A percentile compares a stretch with the other conserved stretches of the same genome.
Evolutionary conservation across 2,888 invertebrate genomes (phyloP).

Genomic region (Thera obeliscata): DNA sequence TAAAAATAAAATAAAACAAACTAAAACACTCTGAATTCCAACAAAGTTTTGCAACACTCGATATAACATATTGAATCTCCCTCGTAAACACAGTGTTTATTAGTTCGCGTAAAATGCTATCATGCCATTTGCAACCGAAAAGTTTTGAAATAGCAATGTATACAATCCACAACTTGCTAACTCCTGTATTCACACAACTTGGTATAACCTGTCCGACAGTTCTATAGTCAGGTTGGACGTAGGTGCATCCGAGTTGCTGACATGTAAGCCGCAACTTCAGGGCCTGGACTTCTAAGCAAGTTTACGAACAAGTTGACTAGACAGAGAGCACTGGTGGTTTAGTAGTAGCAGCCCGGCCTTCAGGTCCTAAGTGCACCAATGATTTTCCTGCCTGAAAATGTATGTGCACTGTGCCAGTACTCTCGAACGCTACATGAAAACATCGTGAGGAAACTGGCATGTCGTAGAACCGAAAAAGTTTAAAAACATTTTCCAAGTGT

Average conservation of each 20-base stretch:
- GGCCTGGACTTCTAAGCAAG: constrained; percentile 9
- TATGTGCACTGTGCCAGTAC: no score
- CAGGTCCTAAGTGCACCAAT: no score
- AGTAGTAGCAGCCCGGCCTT: no score
- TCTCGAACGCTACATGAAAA: no score
- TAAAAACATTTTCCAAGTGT: no score
- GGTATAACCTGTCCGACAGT: constrained; percentile 25
- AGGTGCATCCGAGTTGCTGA: constrained; percentile 29
- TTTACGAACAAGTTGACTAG: neutral
- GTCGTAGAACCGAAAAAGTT: no score
- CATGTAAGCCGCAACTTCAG: constrained; percentile 18
- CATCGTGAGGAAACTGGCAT: no score
- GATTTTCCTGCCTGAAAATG: no score
- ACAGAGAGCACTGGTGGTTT: no score
- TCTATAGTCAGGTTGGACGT: constrained; percentile 6
- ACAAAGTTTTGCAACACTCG: neutral
- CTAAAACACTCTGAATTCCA: neutral
- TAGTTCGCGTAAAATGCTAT: constrained; percentile 14
- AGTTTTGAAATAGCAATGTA: constrained; percentile 13
- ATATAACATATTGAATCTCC: constrained; percentile 13
- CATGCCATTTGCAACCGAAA: constrained; percentile 16
- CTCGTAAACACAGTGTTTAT: constrained; percentile 13
- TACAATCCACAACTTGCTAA: constrained; percentile 10
- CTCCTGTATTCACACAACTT: constrained; percentile 7
- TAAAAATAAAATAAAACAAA: neutral